Evolutionary conservation across 1,140 invertebrate genomes (phyloP).

Genomic region (Ylistrum balloti): DNA sequence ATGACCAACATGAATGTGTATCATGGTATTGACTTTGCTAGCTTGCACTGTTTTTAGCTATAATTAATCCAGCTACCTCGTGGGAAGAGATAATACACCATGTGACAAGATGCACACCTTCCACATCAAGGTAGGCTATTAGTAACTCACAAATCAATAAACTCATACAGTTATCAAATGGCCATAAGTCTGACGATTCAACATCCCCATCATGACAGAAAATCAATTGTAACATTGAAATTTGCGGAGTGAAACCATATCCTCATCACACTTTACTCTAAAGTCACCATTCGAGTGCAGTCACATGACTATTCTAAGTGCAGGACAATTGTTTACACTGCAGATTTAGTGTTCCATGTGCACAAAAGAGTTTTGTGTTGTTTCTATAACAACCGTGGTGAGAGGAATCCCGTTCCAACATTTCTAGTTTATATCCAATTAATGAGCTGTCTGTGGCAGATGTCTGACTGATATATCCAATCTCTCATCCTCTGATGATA

Average conservation of each 20-base stretch:
- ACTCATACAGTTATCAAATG: not conserved
- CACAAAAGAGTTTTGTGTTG: not conserved
- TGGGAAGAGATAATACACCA: not conserved
- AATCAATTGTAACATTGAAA: not conserved
- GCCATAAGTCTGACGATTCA: not conserved
- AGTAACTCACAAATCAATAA: not conserved
- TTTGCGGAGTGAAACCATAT: not conserved
- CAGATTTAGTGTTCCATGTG: not conserved
- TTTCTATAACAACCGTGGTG: not conserved
- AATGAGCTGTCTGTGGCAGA: not conserved
- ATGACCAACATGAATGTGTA: no score
- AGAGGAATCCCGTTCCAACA: not conserved
- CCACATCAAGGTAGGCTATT: not conserved
- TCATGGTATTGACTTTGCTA: no score
- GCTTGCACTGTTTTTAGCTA: not conserved
- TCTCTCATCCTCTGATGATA: not conserved
- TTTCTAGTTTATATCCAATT: not conserved
- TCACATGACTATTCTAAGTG: conserved; percentile 15
- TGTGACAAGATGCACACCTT: conserved; percentile 37
- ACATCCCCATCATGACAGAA: not conserved
- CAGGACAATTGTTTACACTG: conserved; percentile 12
- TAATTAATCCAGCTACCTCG: not conserved
- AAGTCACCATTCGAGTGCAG: conserved; percentile 3
- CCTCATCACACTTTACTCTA: not conserved
- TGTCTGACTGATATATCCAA: not conserved